A percentile compares a stretch with the other conserved stretches of the same genome.
phyloP scores from a whole-genome alignment of 1,140 invertebrate genomes.

The Lordiphosa clarofinis region DNA sequence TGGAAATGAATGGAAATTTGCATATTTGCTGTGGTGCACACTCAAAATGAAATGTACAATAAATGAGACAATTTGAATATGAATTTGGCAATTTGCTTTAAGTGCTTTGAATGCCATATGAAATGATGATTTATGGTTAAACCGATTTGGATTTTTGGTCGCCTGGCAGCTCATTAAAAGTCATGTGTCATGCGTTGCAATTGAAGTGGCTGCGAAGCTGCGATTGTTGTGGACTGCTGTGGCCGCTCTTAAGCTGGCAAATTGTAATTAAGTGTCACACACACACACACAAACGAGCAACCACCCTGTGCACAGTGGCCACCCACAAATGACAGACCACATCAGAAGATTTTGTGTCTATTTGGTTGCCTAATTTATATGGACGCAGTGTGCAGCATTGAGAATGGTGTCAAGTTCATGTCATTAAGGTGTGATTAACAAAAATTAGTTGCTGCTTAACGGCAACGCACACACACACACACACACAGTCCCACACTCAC shows the following conservation, averaged over 20 bases:
- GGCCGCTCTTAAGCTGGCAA: conserved; percentile 28
- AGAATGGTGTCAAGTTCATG: conserved; percentile 71
- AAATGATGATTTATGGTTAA: conserved; percentile 11
- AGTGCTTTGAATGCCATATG: conserved; percentile 5
- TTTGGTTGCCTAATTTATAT: conserved; percentile 49
- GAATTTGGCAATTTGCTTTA: conserved; percentile 4
- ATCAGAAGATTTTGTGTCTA: conserved; percentile 22
- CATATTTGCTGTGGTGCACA: no score
- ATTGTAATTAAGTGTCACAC: conserved; percentile 63
- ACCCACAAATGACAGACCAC: conserved; percentile 6
- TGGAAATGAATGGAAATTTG: no score
- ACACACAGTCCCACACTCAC: no score
- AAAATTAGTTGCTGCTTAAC: conserved; percentile 74
- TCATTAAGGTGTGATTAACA: conserved; percentile 77
- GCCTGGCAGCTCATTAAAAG: conserved; percentile 4
- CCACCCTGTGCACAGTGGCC: background rate
- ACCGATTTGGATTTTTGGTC: background rate
- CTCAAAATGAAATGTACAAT: no score
- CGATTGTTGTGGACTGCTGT: no score
- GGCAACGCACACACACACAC: conserved; percentile 17
- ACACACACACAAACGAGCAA: conserved; percentile 11
- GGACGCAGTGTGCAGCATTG: conserved; percentile 39
- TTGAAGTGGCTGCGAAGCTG: no score
- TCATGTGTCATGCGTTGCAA: conserved; percentile 2
- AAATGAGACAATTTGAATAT: background rate